phyloP scores from a whole-genome alignment of 92 coral and sea anemone genomes.

The Siderastrea siderea region DNA sequence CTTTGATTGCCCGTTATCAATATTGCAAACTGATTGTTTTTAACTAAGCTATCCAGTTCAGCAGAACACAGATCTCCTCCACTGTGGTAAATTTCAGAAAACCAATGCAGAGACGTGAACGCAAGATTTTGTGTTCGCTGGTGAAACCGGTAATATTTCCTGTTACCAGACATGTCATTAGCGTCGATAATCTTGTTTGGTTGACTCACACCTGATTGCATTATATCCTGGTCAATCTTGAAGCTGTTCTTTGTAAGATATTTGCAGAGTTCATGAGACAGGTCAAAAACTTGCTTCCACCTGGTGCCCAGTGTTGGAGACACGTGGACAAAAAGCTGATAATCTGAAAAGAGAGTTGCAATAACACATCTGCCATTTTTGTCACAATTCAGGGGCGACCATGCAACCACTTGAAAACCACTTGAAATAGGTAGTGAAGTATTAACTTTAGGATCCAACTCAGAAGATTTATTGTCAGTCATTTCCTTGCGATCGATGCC shows the following conservation, averaged over 20 bases:
- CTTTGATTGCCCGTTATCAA: conserved; percentile 71
- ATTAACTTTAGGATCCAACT: conserved; percentile 39
- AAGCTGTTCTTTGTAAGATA: conserved; percentile 6
- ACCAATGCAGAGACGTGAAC: conserved; percentile 33
- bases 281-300: conserved; percentile 33
- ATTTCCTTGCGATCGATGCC: conserved; percentile 33
- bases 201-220: not conserved
- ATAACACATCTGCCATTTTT: conserved; percentile 51
- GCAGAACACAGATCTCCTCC: not conserved
- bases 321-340: conserved; percentile 31
- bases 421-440: not conserved
- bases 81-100: conserved; percentile 27
- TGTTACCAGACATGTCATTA: not conserved
- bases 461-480: not conserved
- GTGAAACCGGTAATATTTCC: not conserved
- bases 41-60: not conserved
- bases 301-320: conserved; percentile 13
- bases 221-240: conserved; percentile 18
- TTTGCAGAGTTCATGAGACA: not conserved
- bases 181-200: not conserved
- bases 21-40: conserved; percentile 42
- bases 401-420: conserved; percentile 53
- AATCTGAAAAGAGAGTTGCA: conserved; percentile 34
- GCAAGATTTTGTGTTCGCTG: conserved; percentile 34
- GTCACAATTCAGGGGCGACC: conserved; percentile 87